phyloP scores from a whole-genome alignment of 2,888 invertebrate species.

The Dexiosoma caninum region DNA sequence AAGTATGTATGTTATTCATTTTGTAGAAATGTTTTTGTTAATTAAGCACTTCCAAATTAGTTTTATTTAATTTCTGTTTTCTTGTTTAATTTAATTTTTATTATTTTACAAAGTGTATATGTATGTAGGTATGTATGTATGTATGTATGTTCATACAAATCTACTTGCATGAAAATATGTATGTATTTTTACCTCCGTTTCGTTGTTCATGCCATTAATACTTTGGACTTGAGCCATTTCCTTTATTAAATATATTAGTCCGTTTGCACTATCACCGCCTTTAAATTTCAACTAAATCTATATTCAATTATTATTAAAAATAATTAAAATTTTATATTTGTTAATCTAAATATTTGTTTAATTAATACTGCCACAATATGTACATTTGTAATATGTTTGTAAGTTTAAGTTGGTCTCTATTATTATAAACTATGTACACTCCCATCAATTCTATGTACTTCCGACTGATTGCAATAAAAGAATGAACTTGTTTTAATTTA shows the following conservation, averaged over 20 bases:
- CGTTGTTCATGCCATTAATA: constrained; percentile 66
- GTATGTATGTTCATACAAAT: background rate
- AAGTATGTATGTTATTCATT: too few relatives aligned
- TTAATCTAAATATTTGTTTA: background rate
- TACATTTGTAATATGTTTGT: background rate
- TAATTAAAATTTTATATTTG: too few relatives aligned
- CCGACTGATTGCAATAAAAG: constrained; percentile 24
- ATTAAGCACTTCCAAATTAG: too few relatives aligned
- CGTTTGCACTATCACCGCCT: background rate
- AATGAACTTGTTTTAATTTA: constrained; percentile 17
- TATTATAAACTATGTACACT: background rate
- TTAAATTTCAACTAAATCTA: background rate
- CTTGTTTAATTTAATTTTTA: too few relatives aligned
- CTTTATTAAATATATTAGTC: background rate
- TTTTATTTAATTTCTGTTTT: too few relatives aligned
- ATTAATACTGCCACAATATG: background rate
- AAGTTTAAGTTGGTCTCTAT: background rate
- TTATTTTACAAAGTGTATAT: background rate
- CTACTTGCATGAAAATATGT: background rate
- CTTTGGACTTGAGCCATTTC: constrained; percentile 70
- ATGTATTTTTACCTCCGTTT: constrained; percentile 69
- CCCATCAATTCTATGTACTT: background rate
- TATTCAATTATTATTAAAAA: too few relatives aligned
- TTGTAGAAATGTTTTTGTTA: too few relatives aligned
- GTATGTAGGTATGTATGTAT: background rate